These are phyloP conservation scores for Sarcophilus harrisii DNA, from an alignment of 2,797 vertebrate species.

Conservation along the genomic window DNA sequence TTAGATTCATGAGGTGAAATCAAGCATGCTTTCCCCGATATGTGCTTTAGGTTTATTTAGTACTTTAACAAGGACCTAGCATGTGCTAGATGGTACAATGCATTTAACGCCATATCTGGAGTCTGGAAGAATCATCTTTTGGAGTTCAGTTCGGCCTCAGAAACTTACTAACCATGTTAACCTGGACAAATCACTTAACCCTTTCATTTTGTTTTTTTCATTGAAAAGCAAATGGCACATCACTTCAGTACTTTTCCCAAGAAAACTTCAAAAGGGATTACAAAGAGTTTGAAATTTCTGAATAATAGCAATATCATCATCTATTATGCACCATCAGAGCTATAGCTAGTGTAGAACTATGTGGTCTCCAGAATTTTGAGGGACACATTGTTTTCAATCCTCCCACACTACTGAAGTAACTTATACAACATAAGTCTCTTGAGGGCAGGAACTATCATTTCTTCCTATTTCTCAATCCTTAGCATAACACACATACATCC, in stretches of 20 bases:
- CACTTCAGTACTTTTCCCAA: background rate
- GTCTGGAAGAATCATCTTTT: background rate
- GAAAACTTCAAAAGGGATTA: background rate
- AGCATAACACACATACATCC: too few species aligned
- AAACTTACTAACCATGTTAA: background rate
- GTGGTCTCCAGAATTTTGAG: background rate
- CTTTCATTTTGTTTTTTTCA: background rate
- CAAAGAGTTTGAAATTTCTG: background rate
- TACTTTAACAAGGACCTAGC: background rate
- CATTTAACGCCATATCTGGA: background rate
- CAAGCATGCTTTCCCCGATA: slow-evolving; percentile 20
- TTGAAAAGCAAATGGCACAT: background rate
- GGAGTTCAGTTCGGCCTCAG: background rate
- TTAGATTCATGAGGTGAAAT: background rate
- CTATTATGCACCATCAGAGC: background rate
- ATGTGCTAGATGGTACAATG: background rate
- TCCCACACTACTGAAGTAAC: background rate
- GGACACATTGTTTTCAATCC: background rate
- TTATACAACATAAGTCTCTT: slow-evolving; percentile 5
- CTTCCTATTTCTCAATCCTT: background rate
- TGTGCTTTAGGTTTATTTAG: background rate
- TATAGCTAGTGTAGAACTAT: background rate
- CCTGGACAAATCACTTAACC: background rate
- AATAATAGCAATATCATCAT: background rate
- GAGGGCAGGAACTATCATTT: background rate